Base-by-base conservation (phyloP, 2,797 vertebrate genomes). In the Coregonus sp. region DNA sequence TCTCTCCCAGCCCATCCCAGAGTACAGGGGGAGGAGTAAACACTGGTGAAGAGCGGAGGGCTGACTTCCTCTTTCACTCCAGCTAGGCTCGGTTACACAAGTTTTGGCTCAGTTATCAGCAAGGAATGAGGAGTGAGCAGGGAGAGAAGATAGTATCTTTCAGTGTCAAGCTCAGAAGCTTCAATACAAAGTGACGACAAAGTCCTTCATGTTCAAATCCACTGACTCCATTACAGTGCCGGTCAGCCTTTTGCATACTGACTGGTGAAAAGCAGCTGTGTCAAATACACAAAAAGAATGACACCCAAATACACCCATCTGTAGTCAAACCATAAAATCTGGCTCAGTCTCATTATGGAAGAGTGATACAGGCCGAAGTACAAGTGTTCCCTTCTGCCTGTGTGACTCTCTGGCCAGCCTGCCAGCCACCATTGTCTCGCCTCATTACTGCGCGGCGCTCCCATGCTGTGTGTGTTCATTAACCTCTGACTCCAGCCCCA, bases 391-490 rank as follows among this genome's bases (percentile, higher is more conserved):
- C 5, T 6, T 61, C 15, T 61, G n/a, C 9, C 25, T 67, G 29
- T 31, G 65, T 33, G 65, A 16, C 66, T 37, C 14, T 68, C 29
- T 4, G 29, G 29, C 35, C 29, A 33, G 66, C 70, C 18, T 11
- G 25, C 20, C 14, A 6, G 29, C 29, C 29, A 68, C 66, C 15
- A 33, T 35, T 37, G 66, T 35, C 15, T 15, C 29, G 29, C 35
- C 66, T 68, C 25, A 68, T 68, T 68, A 61, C 18, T 6, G 2
- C 20, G 80, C 78, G 76, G 66, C 75, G 25, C 37, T 35, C 77
- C 76, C 71, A 29, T 2, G 70, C 73, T 65, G 66, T 37, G 14
- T 68, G 29, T 33, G 66, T 25, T 68, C 66, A 15, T 68, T 68
- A 68, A 68, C 31, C 14, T 68, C 66, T 37, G 66, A 35, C 31